These are phyloP conservation scores for Phortica variegata DNA, from an alignment of 1,140 invertebrate species.

Conservation along the genomic window DNA sequence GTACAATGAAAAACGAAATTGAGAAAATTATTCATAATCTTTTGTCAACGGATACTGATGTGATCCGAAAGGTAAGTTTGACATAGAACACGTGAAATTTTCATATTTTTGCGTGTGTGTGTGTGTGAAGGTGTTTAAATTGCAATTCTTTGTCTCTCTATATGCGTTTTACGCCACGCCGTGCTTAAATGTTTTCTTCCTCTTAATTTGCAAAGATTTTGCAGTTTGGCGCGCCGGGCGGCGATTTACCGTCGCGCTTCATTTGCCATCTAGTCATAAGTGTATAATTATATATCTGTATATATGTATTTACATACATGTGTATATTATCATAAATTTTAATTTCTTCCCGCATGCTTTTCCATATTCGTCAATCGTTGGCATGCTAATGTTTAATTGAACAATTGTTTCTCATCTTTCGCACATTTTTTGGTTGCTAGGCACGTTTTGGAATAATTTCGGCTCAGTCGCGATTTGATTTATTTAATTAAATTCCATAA, in stretches of 20 bases:
- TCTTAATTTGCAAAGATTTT: too few species aligned
- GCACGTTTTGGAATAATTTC: too few species aligned
- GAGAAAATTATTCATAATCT: conserved; percentile 43
- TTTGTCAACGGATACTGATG: conserved; percentile 41
- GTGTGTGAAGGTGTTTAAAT: conserved; percentile 8
- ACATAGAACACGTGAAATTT: background rate
- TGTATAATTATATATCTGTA: background rate
- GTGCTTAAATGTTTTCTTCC: too few species aligned
- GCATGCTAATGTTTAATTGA: background rate
- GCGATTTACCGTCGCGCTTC: too few species aligned
- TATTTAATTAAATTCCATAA: too few species aligned
- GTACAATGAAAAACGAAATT: conserved; percentile 26
- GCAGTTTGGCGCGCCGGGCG: too few species aligned
- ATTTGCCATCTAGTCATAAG: background rate
- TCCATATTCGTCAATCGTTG: background rate
- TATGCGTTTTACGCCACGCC: background rate
- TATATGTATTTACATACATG: background rate
- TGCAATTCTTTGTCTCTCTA: conserved; percentile 4
- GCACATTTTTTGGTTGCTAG: too few species aligned
- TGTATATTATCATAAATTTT: too few species aligned
- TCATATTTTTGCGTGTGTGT: background rate
- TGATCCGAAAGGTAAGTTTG: conserved; percentile 61
- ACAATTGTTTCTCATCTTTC: background rate
- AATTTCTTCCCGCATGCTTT: background rate
- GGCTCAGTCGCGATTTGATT: too few species aligned